These are phyloP conservation scores for Cichladusa arquata DNA, from an alignment of 2,113 vertebrate genomes.

Conservation along the genomic window DNA sequence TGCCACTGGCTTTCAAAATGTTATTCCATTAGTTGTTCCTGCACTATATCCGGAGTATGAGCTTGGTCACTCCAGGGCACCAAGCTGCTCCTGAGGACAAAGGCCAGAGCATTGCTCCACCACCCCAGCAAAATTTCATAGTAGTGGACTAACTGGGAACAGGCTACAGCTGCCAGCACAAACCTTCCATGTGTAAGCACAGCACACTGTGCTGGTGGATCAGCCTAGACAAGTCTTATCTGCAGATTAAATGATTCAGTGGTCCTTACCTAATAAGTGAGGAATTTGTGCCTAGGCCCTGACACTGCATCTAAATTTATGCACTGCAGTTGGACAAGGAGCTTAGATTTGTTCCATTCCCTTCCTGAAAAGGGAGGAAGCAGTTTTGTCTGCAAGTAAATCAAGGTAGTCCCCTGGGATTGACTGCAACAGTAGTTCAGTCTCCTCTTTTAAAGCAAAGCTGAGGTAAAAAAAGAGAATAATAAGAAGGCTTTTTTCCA, in stretches of 20 bases:
- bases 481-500: neutral
- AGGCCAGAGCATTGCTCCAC: neutral
- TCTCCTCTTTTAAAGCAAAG: neutral
- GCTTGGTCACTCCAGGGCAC: rapidly evolving
- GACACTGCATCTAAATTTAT: constrained; percentile 27
- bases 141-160: neutral
- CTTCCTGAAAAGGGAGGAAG: constrained; percentile 19
- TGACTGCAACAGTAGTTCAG: neutral
- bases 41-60: rapidly evolving
- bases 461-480: neutral
- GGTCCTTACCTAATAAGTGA: constrained; percentile 56
- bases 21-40: neutral
- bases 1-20: neutral
- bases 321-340: neutral
- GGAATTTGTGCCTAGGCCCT: constrained; percentile 49
- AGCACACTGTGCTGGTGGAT: neutral
- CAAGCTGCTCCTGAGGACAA: neutral
- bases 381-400: neutral
- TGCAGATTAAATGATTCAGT: constrained; percentile 59
- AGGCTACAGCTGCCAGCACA: neutral
- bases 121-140: neutral
- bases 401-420: neutral
- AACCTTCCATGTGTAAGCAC: neutral
- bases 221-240: constrained; percentile 47
- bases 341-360: constrained; percentile 21